Evolutionary conservation across 1,140 invertebrate genomes (phyloP).

Genomic region (Ctenoplectra terminalis): DNA sequence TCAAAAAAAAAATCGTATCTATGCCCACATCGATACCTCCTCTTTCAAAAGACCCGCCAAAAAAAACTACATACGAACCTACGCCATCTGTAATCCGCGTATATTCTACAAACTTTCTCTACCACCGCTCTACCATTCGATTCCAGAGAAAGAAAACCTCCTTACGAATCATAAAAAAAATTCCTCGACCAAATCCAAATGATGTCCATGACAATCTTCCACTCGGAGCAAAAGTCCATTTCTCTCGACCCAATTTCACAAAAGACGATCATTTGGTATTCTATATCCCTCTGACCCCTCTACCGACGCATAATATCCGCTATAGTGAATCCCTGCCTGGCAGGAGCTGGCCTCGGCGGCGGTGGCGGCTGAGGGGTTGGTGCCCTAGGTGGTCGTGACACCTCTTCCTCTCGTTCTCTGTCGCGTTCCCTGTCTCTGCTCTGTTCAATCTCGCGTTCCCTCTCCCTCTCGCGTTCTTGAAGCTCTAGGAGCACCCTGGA

Average conservation of each 20-base stretch:
- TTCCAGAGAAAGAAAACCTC: neutral
- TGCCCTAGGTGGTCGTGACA: conserved; percentile 67
- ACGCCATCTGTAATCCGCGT: neutral
- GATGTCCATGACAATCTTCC: neutral
- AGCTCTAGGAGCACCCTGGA: conserved; percentile 77
- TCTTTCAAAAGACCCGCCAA: neutral
- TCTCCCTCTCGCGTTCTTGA: conserved; percentile 78
- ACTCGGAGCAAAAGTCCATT: neutral
- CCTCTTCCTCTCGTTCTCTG: conserved; percentile 75
- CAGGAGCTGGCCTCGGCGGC: conserved; percentile 77
- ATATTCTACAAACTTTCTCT: no score
- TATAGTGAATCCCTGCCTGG: conserved; percentile 81
- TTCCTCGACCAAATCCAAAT: neutral
- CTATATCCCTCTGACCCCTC: conserved; percentile 14
- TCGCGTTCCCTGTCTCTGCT: conserved; percentile 70
- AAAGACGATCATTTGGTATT: conserved; percentile 43
- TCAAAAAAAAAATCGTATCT: neutral
- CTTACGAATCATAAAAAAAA: neutral
- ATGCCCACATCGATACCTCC: neutral
- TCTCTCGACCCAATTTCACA: neutral
- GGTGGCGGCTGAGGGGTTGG: conserved; percentile 82
- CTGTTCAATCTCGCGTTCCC: conserved; percentile 72
- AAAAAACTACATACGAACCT: neutral
- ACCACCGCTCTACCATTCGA: no score
- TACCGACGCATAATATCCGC: conserved; percentile 82